Evolutionary conservation across 2,113 vertebrate genomes (phyloP), one percentile per base, ranked within the genome.

Genomic region (Urocolius indicus): DNA sequence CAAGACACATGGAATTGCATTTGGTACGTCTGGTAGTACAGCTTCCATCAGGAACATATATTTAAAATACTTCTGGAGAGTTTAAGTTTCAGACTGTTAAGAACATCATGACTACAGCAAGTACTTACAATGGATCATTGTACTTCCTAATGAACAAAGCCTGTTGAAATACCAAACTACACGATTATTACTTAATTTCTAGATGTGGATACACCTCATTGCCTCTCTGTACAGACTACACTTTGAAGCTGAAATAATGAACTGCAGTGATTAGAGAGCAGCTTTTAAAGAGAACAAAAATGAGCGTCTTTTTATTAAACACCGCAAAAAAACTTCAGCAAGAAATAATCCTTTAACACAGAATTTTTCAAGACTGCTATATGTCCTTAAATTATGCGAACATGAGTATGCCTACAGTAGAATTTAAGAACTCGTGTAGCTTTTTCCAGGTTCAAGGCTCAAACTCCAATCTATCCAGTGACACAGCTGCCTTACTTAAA

Each of bases 171-270:
- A 94, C 93, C 84, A 77, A 96, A 96, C 92, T 96, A 86, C 85
- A 96, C 77, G 93, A 94, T 94, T 96, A 96, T 94, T 94, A 93
- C 94, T 96, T 96, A 95, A 95, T 96, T 95, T 94, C 90, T 96
- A 90, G 85, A 95, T 96, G 92, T 95, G 92, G 93, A 95, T 95
- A 96, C 88, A 96, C 92, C 83, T 90, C 94, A 95, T 95, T 96
- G 95, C 92, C 68, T 93, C 89, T 57, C 92, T 65, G 90, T 93
- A 88, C 95, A 90, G 93, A 71, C 87, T 86, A 34, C 68, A 92
- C 95, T 96, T 96, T 95, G 93, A 96, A 95, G 93, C 79, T 95
- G 82, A 94, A 94, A 94, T 95, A 95, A 96, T 95, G 92, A 97
- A 96, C 94, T 95, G 74, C 90, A 59, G 59, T 78, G 85, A 96